Conservation (phyloP, 2,888 invertebrate species). For the Drosophila paranaensis region DNA sequence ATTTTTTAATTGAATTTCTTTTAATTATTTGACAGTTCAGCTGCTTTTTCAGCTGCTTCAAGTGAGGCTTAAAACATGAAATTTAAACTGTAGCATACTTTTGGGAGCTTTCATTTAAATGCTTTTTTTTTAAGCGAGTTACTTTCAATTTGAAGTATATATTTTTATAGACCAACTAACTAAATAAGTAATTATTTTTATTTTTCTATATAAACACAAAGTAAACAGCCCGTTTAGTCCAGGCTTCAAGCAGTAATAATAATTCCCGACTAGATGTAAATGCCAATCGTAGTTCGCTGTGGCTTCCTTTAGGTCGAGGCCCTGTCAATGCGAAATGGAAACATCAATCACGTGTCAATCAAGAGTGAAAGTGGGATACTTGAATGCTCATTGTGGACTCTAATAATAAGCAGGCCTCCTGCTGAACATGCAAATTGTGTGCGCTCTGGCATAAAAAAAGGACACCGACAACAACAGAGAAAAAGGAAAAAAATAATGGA, state of each 20-base stretch:
- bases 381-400: slow-evolving; percentile 48
- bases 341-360: slow-evolving; percentile 85
- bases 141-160: neutral
- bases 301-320: slow-evolving; percentile 24
- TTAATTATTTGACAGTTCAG: neutral
- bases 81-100: slow-evolving; percentile 29
- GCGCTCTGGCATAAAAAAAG: slow-evolving; percentile 65
- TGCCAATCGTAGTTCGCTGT: slow-evolving; percentile 23
- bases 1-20: no score
- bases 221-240: neutral
- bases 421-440: slow-evolving; percentile 73
- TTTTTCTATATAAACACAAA: neutral
- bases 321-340: slow-evolving; percentile 64
- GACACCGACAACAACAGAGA: slow-evolving; percentile 29
- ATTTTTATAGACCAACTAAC: neutral
- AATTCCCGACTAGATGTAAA: slow-evolving; percentile 12
- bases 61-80: neutral
- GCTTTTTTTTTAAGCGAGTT: neutral
- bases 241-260: neutral
- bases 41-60: neutral
- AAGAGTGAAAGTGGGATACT: slow-evolving; percentile 69
- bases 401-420: slow-evolving; percentile 60
- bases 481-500: slow-evolving; percentile 18
- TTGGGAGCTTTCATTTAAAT: slow-evolving; percentile 14
- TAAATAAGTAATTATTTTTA: no score